Base-by-base conservation (phyloP, 2,113 vertebrate genomes). In the Columba livia region DNA sequence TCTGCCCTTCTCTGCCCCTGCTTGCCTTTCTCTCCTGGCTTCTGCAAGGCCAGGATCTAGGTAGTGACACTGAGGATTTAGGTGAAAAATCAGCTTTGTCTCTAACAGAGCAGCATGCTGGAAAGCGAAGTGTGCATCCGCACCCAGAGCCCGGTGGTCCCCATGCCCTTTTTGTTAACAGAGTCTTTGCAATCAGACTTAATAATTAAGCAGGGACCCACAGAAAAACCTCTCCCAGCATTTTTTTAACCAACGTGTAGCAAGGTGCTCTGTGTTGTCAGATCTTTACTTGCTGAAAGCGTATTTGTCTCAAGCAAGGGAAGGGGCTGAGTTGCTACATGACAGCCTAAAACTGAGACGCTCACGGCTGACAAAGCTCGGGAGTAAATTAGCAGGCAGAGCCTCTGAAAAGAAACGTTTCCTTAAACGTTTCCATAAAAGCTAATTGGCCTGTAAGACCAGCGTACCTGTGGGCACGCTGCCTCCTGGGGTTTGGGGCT, bases 371-470 rank as follows among this genome's bases (percentile, higher is more conserved):
- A 82, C 75, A 97, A 85, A 91, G 93, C 79, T 50, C 11, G 19
- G 66, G 82, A 91, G 96, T 95, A 89, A 93, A 97, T 96, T 93
- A 94, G 54, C 80, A 90, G 78, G 80, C 95, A 94, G 90, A 87
- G 84, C 58, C 90, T 93, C 77, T 82, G 92, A 95, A 96, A 95
- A 77, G 90, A 94, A 92, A 93, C 66, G 85, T 93, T 96, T 95
- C 93, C 87, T 88, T 96, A 97, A 95, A 95, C 15, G 61, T 85
- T 90, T 88, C 91, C 95, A 94, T 91, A 90, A 95, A 94, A 97
- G 89, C 94, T 95, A 96, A 92, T 94, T 96, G 94, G 90, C 89
- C 80, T 94, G 53, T 90, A 58, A 93, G 90, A 92, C 65, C 91
- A 32, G 57, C 4, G 80, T 93, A 94, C 90, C 94, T 92, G 86